Evolutionary conservation across 2,797 vertebrate species (phyloP), one percentile per base, ranked within the genome.

Genomic region (Microhierax caerulescens): DNA sequence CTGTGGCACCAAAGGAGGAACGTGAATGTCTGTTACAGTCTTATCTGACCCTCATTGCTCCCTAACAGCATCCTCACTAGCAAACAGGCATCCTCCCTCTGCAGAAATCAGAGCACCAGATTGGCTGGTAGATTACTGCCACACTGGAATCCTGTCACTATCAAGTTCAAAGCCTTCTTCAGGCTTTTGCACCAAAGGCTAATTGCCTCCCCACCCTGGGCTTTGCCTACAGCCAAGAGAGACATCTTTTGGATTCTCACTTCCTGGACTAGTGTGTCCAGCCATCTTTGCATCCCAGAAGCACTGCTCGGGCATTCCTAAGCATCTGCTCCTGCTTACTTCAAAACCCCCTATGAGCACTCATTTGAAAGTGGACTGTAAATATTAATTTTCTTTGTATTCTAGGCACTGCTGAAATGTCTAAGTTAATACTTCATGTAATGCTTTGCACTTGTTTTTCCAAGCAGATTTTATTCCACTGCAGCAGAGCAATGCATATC

Each of bases 341-440:
- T 79, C 43, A 88, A 73, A 92, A 78, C 7, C 2, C 30, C 11
- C 32, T 82, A 14, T 10, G 11, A 69, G 22, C 8, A 34, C 12
- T 73, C 19, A 70, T 53, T 86, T 72, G 70, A 84, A 89, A 92
- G 22, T 24, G 32, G 17, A 59, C 39, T 37, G 27, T 39, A 90
- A 91, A 85, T 87, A 92, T 39, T 86, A 79, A 92, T 85, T 89
- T 80, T 78, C 61, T 80, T 93, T 82, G 17, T 64, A 68, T 48
- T 82, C 39, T 24, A 85, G 89, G 32, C 51, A 79, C n/a, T 91
- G 93, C n/a, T 61, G 67, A 95, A 95, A 92, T 63, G 47, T 59
- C 69, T 76, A 69, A 43, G 30, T 63, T 93, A 90, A 92, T 92
- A 60, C 23, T 87, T 92, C 32, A 85, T 20, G 16, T n/a, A 76